Evolutionary conservation across 1,140 invertebrate species (phyloP).

Genomic region (Danaus plexippus): DNA sequence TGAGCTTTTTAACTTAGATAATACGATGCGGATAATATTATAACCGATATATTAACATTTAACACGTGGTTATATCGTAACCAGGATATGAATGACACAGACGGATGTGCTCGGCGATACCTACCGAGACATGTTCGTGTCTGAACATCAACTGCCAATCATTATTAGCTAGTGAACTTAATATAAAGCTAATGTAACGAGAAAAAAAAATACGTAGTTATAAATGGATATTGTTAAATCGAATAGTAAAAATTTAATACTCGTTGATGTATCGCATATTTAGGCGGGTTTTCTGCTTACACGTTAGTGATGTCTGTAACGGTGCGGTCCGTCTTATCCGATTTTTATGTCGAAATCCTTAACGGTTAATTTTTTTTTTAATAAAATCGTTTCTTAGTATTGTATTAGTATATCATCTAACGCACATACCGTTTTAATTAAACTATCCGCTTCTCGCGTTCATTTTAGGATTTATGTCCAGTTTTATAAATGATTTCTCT

Average conservation of each 20-base stretch:
- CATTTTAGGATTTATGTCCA: background rate
- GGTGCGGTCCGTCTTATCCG: too few relatives aligned
- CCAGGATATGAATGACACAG: too few relatives aligned
- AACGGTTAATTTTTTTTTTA: too few relatives aligned
- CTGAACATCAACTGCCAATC: conserved; percentile 57
- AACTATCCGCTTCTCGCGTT: conserved; percentile 18
- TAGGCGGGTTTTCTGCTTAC: conserved; percentile 33
- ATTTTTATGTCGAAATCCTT: too few relatives aligned
- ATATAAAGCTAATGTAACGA: conserved; percentile 18
- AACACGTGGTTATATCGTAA: too few relatives aligned
- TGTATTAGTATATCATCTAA: too few relatives aligned
- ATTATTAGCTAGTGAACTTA: conserved; percentile 41
- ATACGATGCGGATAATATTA: conserved; percentile 19
- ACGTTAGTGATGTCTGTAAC: conserved; percentile 13
- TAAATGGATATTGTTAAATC: conserved; percentile 63
- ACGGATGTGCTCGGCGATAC: too few relatives aligned
- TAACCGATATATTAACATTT: too few relatives aligned
- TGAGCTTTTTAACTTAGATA: conserved; percentile 59
- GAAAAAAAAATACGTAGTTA: conserved; percentile 46
- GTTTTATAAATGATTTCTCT: background rate
- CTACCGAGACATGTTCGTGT: conserved; percentile 6
- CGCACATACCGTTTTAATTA: background rate
- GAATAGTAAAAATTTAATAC: conserved; percentile 68
- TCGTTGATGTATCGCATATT: conserved; percentile 59
- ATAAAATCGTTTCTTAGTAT: too few relatives aligned